Evolutionary conservation across 2,797 vertebrate species (phyloP).

Genomic region (Manis pentadactyla): DNA sequence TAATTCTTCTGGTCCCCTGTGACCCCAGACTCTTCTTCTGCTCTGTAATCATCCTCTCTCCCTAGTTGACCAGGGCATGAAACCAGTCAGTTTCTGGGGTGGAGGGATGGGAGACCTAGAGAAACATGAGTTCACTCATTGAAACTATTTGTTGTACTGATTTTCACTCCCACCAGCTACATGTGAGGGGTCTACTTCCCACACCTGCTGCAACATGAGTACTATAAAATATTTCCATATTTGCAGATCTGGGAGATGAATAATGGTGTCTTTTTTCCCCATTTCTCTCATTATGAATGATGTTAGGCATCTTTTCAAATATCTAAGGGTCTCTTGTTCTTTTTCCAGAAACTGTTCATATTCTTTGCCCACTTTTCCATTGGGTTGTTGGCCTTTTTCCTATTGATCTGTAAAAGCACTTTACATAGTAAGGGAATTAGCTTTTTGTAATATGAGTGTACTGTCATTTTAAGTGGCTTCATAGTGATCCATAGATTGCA

Average conservation of each 20-base stretch:
- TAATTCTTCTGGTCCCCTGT: background rate
- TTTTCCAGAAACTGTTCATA: background rate
- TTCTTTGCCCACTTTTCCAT: background rate
- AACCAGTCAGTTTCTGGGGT: background rate
- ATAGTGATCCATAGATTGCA: background rate
- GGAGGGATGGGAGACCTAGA: background rate
- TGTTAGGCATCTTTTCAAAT: background rate
- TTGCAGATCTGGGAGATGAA: background rate
- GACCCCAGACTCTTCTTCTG: background rate
- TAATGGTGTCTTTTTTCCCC: background rate
- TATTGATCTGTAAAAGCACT: background rate
- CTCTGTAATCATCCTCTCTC: background rate
- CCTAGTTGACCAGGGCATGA: background rate
- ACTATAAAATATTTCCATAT: background rate
- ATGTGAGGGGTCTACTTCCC: background rate
- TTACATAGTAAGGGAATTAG: background rate
- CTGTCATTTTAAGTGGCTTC: background rate
- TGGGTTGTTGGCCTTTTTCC: constrained; percentile 15
- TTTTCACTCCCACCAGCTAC: background rate
- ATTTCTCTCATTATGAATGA: background rate
- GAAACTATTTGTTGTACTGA: background rate
- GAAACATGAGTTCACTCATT: background rate
- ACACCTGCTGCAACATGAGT: background rate
- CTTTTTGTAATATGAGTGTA: background rate
- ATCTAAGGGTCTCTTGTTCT: background rate